Evolutionary conservation across 2,797 vertebrate genomes (phyloP).

Genomic region (Pteropus rufus): DNA sequence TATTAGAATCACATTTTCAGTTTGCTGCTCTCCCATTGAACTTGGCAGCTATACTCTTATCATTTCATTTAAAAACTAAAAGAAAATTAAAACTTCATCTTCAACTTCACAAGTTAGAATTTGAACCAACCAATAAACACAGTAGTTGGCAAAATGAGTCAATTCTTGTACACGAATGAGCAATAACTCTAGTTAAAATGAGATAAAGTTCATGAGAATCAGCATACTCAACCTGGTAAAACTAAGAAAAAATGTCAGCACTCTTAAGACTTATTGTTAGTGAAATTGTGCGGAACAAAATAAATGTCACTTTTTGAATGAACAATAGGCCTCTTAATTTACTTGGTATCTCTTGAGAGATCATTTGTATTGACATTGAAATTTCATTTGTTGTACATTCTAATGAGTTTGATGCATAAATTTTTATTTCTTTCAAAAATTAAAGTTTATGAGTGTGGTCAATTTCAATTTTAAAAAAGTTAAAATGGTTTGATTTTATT

Average conservation of each 20-base stretch:
- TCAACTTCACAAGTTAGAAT: conserved; percentile 6
- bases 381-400: conserved; percentile 57
- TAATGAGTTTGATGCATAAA: conserved; percentile 45
- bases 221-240: conserved; percentile 58
- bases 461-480: neutral
- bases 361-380: conserved; percentile 48
- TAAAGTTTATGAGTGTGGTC: neutral
- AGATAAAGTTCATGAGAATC: conserved; percentile 56
- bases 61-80: neutral
- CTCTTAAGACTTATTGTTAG: conserved; percentile 34
- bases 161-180: neutral
- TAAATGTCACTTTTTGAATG: conserved; percentile 65
- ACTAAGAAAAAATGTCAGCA: conserved; percentile 55
- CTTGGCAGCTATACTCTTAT: neutral
- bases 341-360: conserved; percentile 51
- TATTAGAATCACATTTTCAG: neutral
- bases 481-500: neutral
- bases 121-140: neutral
- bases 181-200: conserved; percentile 55
- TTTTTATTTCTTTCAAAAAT: conserved; percentile 43
- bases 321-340: conserved; percentile 57
- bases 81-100: conserved; percentile 32
- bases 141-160: conserved; percentile 25
- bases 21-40: neutral
- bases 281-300: conserved; percentile 71